Evolutionary conservation across 2,888 invertebrate species (phyloP), one percentile per base, ranked within the genome.

Genomic region (Lycophotia porphyrea): DNA sequence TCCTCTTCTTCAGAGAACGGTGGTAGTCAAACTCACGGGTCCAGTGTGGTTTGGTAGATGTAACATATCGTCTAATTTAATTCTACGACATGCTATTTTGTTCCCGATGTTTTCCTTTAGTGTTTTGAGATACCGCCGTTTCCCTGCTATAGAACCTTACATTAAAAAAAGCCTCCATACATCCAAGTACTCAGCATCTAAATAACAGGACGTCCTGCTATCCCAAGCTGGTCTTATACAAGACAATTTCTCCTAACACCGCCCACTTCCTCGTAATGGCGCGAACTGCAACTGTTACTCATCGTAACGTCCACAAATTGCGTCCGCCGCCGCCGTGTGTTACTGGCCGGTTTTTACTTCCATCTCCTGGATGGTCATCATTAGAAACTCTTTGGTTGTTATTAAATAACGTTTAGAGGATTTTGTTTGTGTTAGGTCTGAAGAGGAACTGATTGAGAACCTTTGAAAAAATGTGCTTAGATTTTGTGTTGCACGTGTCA

Each of bases 151-250:
- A 24, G 27, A 69, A 34, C 21, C 15, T 3, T 36, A 52, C 52
- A 49, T 61, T 61, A 60, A 78, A 36, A 36, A 65, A 66, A 79
- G 44, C 79, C 24, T 52, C 13, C 31, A 21, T 21, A 24, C 24
- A 60, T 11, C 21, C 1, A 64, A 7, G 21, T 49, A 27, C 31
- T 58, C 49, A 13, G 34, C 34, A 44, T 58, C n/a, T 66, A 77
- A 85, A 86, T 66, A 76, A 55, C 83, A 82, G 86, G 85, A 85
- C 73, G 66, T 86, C 85, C 87, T 85, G 74, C 63, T 52, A 21
- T 58, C 79, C 79, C 60, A 34, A 60, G 61, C 47, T 49, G 49
- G 60, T 55, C 60, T 66, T 61, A 78, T 68, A 87, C 76, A 77
- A 85, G 83, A 74, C 78, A 64, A 87, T 86, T 78, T 77, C 73